Evolutionary conservation across 2,113 vertebrate species (phyloP).

Genomic region (Catharus bicknelli): DNA sequence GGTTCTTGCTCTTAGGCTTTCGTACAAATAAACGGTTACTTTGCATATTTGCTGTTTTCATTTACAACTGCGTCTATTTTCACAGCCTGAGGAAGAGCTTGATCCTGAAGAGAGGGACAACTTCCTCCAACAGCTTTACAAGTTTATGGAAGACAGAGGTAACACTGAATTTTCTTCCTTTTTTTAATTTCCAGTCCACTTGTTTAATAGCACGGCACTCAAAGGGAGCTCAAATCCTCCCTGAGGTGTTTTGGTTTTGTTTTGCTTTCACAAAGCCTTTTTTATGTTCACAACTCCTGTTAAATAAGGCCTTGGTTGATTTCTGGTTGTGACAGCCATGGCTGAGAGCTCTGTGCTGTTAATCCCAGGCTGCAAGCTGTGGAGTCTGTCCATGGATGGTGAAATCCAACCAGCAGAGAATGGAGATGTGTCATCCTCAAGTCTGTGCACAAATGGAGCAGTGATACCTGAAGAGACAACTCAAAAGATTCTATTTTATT

Average conservation of each 20-base stretch:
- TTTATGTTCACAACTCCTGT: neutral
- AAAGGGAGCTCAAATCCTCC: neutral
- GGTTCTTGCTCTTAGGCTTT: neutral
- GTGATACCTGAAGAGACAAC: neutral
- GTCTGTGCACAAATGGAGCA: neutral
- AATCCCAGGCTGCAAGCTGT: neutral
- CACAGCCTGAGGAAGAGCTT: conserved; percentile 91
- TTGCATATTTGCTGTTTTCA: conserved; percentile 12
- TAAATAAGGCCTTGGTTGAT: neutral
- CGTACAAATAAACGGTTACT: neutral
- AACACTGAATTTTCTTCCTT: neutral
- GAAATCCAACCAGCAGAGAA: neutral
- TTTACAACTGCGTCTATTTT: conserved; percentile 34
- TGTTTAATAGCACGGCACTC: neutral
- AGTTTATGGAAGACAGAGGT: conserved; percentile 99
- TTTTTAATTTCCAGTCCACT: neutral
- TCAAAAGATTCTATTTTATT: neutral
- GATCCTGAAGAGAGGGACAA: conserved; percentile 96
- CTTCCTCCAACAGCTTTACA: conserved; percentile 99
- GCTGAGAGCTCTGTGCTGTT: conserved; percentile 10
- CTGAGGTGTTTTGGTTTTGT: neutral
- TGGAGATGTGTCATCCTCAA: neutral
- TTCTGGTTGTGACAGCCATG: neutral
- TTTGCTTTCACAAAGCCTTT: neutral
- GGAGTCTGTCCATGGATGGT: neutral